phyloP scores from a whole-genome alignment of 2,888 invertebrate species.

The Scaeva pyrastri region DNA sequence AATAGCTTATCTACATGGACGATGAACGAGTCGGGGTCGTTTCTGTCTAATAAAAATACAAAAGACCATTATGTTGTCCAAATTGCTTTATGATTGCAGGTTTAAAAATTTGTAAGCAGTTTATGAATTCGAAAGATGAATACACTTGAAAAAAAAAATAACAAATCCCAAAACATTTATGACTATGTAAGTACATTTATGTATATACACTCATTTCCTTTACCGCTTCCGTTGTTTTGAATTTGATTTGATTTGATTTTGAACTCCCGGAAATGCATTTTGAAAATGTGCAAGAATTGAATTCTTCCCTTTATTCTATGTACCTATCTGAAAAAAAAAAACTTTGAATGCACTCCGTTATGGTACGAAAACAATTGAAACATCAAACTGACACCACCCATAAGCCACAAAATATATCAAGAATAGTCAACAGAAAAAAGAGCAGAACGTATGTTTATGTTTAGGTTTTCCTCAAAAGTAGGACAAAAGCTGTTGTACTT shows the following conservation, averaged over 20 bases:
- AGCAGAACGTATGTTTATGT: background rate
- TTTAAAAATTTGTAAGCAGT: no score
- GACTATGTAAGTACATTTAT: no score
- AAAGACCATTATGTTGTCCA: no score
- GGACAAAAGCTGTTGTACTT: slow-evolving; percentile 9
- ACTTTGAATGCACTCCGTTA: background rate
- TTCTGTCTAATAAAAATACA: no score
- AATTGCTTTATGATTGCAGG: no score
- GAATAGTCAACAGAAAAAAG: slow-evolving; percentile 10
- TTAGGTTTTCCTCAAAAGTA: slow-evolving; percentile 9
- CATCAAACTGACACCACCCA: slow-evolving; percentile 13
- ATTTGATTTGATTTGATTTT: background rate
- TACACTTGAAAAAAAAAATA: no score
- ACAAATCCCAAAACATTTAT: no score
- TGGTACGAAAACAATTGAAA: background rate
- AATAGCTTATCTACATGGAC: no score
- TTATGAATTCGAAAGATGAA: no score
- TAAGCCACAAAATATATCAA: background rate
- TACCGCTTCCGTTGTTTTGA: background rate
- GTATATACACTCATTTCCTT: no score
- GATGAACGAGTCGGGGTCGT: no score
- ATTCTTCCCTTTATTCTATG: background rate
- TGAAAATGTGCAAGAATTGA: background rate
- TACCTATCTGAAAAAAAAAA: background rate
- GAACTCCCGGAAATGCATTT: background rate